Base-by-base conservation (phyloP, 2,888 invertebrate species). In the Creontiades dilutus region DNA sequence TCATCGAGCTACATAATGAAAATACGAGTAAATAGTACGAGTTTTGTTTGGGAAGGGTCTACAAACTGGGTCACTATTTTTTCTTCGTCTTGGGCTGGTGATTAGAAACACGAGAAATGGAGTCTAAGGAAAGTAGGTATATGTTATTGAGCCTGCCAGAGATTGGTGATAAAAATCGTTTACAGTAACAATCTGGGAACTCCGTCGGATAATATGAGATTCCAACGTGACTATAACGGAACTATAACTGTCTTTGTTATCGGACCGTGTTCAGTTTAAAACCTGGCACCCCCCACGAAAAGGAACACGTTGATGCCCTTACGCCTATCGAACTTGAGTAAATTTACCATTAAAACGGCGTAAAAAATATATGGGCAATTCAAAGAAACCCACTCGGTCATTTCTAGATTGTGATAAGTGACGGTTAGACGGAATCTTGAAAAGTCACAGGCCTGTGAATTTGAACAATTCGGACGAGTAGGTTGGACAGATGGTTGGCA, bases 131-230 rank as follows among this genome's bases (percentile, higher is more conserved):
- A 37, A 37, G 37, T 37, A 37, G 37, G 37, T 37, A 37, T 37
- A 37, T 37, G 7, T 37, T 37, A 57, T 57, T 57, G 57, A n/a
- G n/a, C n/a, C 7, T n/a, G 11, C 16, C n/a, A n/a, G 57, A n/a
- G 57, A 57, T 57, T n/a, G 7, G 57, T 16, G 57, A 57, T 57
- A 57, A 57, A 57, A 5, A 16, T n/a, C 16, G 5, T n/a, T n/a
- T 57, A 57, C n/a, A 57, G 57, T 57, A n/a, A 57, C 57, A 2
- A n/a, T 57, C 57, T 57, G 57, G n/a, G 57, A 55, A 57, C 57
- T 57, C 16, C n/a, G n/a, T n/a, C n/a, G 57, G 57, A 2, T 57
- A n/a, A 57, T n/a, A 5, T n/a, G 57, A 7, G 19, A n/a, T 57
- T 57, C n/a, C 14, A 57, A 57, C 57, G 57, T 57, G 57, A 57